Percentiles rank a stretch among this genome's conserved stretches.
Evolutionary conservation across 2,888 invertebrate genomes (phyloP).

Genomic region (Epinotia demarniana): DNA sequence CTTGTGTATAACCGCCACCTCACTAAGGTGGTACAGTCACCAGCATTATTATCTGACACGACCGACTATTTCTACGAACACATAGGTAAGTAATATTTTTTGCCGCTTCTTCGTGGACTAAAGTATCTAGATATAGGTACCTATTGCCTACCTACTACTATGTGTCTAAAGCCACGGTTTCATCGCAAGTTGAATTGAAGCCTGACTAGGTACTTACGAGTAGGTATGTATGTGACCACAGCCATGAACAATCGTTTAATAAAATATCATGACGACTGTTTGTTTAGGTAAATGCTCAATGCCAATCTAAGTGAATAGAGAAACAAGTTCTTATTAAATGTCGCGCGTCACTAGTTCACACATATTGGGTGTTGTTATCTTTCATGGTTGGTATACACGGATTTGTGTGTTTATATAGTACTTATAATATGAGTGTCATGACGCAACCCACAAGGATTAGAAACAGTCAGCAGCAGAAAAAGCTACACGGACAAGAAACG

Average conservation of each 20-base stretch:
- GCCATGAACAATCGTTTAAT: background rate
- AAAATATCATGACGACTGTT: slow-evolving; percentile 6
- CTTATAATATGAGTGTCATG: background rate
- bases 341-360: slow-evolving; percentile 4
- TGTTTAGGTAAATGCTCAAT: slow-evolving; percentile 18
- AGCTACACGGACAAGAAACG: too few species aligned
- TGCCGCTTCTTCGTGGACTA: background rate
- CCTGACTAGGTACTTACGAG: background rate
- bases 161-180: too few species aligned
- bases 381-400: background rate
- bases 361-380: background rate
- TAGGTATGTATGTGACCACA: background rate
- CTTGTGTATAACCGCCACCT: too few species aligned
- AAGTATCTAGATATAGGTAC: too few species aligned
- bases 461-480: too few species aligned
- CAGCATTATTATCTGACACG: too few species aligned
- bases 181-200: too few species aligned
- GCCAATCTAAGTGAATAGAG: slow-evolving; percentile 12
- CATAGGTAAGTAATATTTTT: too few species aligned
- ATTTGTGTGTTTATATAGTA: background rate
- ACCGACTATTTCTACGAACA: too few species aligned
- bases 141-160: too few species aligned
- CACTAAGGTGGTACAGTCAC: too few species aligned
- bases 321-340: slow-evolving; percentile 4
- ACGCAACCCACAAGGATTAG: too few species aligned